These are phyloP conservation scores for Monochamus saltuarius DNA, from an alignment of 1,140 invertebrate species.

Conservation along the genomic window DNA sequence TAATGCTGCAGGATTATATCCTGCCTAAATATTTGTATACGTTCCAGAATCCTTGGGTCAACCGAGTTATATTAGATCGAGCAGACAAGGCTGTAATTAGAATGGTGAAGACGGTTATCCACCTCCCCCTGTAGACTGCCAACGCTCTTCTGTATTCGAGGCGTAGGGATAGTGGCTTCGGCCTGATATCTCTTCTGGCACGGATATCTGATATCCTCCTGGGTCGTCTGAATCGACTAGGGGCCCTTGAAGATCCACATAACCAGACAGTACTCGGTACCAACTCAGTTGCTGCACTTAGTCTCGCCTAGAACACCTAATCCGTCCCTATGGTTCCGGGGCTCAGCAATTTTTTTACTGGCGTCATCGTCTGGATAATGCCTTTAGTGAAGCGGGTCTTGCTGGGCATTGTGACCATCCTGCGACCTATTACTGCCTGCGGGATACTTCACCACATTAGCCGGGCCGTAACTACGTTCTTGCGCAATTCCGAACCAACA, in stretches of 20 bases:
- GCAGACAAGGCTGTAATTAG: constrained; percentile 12
- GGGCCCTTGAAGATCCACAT: neutral
- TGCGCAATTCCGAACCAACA: constrained; percentile 25
- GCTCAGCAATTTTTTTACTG: no score
- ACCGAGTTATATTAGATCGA: neutral
- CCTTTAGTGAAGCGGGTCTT: no score
- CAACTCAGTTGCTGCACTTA: neutral
- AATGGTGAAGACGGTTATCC: constrained; percentile 10
- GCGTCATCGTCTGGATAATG: no score
- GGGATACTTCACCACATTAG: constrained; percentile 1
- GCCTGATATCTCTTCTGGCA: neutral
- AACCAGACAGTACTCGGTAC: neutral
- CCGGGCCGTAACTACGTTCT: constrained; percentile 15
- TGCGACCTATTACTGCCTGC: no score
- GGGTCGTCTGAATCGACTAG: neutral
- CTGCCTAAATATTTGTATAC: constrained; percentile 11
- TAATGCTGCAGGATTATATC: constrained; percentile 9
- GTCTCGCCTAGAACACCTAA: no score
- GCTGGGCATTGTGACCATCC: no score
- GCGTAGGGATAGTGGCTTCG: neutral
- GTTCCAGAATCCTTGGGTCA: constrained; percentile 18
- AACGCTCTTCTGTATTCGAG: constrained; percentile 18
- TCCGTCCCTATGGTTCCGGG: no score
- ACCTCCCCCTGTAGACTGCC: constrained; percentile 13
- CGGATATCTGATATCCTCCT: neutral